These are phyloP conservation scores for Monochamus saltuarius DNA, from an alignment of 1,140 invertebrate species.

Conservation along the genomic window DNA sequence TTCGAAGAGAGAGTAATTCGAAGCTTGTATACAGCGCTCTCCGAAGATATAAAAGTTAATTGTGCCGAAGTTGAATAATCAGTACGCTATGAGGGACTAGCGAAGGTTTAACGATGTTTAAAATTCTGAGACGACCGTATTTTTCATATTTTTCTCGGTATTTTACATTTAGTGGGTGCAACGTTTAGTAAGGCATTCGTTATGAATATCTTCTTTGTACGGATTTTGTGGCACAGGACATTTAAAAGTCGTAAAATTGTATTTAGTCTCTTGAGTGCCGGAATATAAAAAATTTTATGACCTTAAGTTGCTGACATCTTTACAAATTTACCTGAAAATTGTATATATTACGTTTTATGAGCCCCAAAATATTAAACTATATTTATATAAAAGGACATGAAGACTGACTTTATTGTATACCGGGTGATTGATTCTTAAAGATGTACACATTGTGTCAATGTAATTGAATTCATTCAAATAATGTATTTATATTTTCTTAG, in stretches of 20 bases:
- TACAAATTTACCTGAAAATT: slow-evolving; percentile 32
- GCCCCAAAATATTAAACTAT: too few species aligned
- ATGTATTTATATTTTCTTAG: too few species aligned
- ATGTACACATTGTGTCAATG: too few species aligned
- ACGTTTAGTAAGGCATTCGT: slow-evolving; percentile 29
- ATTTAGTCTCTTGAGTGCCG: slow-evolving; percentile 32
- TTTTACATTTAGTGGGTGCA: slow-evolving; percentile 31
- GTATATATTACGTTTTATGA: slow-evolving; percentile 14
- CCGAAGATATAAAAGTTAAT: slow-evolving; percentile 2
- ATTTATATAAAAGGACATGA: too few species aligned
- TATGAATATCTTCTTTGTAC: slow-evolving; percentile 37
- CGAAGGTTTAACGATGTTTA: slow-evolving; percentile 24
- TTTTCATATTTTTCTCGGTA: slow-evolving; percentile 25
- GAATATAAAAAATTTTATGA: slow-evolving; percentile 34
- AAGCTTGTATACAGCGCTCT: too few species aligned
- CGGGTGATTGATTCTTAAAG: too few species aligned
- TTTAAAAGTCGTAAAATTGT: slow-evolving; percentile 41
- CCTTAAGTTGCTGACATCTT: slow-evolving; percentile 30
- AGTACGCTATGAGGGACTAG: not conserved
- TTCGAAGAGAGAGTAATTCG: too few species aligned
- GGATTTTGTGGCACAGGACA: slow-evolving; percentile 27
- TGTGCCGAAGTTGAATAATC: slow-evolving; percentile 7
- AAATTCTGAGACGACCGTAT: slow-evolving; percentile 23
- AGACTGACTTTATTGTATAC: too few species aligned
- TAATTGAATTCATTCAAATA: too few species aligned